A percentile compares a stretch with the other conserved stretches of the same genome.
These are phyloP conservation scores for Myiothlypis chrysogaster DNA, from an alignment of 2,797 vertebrate species.

Conservation along the genomic window DNA sequence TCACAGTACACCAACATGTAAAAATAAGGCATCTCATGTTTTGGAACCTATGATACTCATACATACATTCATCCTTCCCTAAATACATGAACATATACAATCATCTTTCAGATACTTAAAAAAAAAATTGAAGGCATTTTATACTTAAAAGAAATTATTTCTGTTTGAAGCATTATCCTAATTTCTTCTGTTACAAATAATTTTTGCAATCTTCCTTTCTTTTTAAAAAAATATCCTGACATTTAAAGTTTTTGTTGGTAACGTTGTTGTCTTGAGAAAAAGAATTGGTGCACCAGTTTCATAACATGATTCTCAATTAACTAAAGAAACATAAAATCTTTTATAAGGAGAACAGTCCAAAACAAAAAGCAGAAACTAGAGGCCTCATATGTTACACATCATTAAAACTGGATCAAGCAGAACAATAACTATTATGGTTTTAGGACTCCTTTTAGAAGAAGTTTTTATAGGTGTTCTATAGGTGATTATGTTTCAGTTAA, in stretches of 20 bases:
- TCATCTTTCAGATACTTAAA: not conserved
- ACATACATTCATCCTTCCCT: not conserved
- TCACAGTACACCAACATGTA: not conserved
- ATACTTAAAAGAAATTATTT: not conserved
- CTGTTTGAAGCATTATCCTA: not conserved
- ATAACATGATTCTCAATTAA: conserved; percentile 36
- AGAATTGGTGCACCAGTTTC: conserved; percentile 7
- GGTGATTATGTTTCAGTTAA: not conserved
- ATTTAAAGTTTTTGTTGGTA: not conserved
- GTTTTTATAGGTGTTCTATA: not conserved
- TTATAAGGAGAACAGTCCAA: not conserved
- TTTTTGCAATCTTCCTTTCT: not conserved
- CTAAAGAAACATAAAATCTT: not conserved
- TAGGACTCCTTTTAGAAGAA: not conserved
- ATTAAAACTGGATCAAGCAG: not conserved
- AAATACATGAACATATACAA: not conserved
- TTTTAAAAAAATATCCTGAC: not conserved
- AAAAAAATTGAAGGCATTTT: not conserved
- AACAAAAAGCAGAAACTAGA: not conserved
- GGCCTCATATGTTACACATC: not conserved
- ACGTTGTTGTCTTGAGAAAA: conserved; percentile 12
- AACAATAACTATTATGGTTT: not conserved
- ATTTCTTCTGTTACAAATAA: not conserved
- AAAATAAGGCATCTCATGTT: not conserved
- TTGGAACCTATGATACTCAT: not conserved